phyloP scores from a whole-genome alignment of 1,140 invertebrate species.

The Penaeus japonicus region DNA sequence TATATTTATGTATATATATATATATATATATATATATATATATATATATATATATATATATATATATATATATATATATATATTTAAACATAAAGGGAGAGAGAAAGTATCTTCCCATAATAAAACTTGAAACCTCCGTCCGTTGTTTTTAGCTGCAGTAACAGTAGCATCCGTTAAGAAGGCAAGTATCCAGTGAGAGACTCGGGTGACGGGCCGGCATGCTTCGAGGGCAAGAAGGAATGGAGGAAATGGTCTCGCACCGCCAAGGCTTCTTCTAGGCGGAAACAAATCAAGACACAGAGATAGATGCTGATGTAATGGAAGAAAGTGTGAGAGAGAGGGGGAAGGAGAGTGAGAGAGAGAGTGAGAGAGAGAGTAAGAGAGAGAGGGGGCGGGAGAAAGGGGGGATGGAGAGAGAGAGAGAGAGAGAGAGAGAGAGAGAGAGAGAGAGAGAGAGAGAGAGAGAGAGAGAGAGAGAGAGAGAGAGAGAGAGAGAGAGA shows the following conservation, averaged over 20 bases:
- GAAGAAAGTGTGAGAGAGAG: background rate
- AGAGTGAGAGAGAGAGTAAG: background rate
- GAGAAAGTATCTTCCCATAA: background rate
- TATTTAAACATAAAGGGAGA: background rate
- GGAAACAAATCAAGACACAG: no score
- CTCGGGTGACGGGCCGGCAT: no score
- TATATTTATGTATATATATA: constrained; percentile 21
- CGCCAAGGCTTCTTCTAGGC: background rate
- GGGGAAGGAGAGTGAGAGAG: background rate
- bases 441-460: constrained; percentile 9
- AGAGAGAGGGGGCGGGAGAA: background rate
- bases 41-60: constrained; percentile 43
- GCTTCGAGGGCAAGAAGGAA: no score
- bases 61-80: constrained; percentile 35
- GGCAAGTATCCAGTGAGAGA: no score
- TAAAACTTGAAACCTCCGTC: no score
- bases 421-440: constrained; percentile 9
- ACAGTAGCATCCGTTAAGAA: no score
- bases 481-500: constrained; percentile 9
- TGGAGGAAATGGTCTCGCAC: no score
- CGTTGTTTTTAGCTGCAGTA: no score
- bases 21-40: constrained; percentile 45
- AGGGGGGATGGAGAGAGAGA: background rate
- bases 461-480: constrained; percentile 9
- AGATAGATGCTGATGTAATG: no score